Evolutionary conservation across 2,113 vertebrate genomes (phyloP), one percentile per base, ranked within the genome.

Genomic region (Rhipidura dahli): DNA sequence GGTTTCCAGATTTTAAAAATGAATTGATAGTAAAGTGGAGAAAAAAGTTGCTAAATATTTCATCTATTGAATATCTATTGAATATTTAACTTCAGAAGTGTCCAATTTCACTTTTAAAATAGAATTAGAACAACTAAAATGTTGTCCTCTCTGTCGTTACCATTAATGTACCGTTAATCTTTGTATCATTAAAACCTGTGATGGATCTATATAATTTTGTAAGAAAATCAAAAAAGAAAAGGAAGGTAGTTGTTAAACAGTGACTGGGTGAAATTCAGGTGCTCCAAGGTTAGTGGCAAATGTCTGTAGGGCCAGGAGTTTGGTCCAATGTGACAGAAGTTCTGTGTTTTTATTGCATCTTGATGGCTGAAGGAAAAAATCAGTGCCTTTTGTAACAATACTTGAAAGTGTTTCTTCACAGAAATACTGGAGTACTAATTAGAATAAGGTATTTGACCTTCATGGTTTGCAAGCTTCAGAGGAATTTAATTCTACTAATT

Each of bases 351-450:
- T 51, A 23, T 89, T 70, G 26, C 68, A 33, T 84, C 19, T 3
- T 51, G 9, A 39, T 70, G 51, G 37, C 83, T 51, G 83, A 94
- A 90, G 68, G 47, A 57, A 89, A 86, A 88, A 70, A 84, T 68
- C 83, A 90, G 95, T 97, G 95, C 95, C 94, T 97, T 97, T 31
- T 40, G 15, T 81, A 75, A 78, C 40, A 94, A 69, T 88, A 83
- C 83, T 92, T 97, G 93, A 92, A 86, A 66, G 54, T 28, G 27
- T 44, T 33, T 87, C 79, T 72, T 65, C 35, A 35, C 42, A 87
- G 86, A 78, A 81, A 22, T 70, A 54, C 28, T 83, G 79, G 31
- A 94, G 71, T 90, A 53, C 30, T 88, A 50, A n/a, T n/a, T 44
- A 69, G 80, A 85, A 24, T 54, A 66, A 30, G 19, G 6, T 81